Conservation (phyloP, 2,797 vertebrate species). For the Manis crassicaudata region DNA sequence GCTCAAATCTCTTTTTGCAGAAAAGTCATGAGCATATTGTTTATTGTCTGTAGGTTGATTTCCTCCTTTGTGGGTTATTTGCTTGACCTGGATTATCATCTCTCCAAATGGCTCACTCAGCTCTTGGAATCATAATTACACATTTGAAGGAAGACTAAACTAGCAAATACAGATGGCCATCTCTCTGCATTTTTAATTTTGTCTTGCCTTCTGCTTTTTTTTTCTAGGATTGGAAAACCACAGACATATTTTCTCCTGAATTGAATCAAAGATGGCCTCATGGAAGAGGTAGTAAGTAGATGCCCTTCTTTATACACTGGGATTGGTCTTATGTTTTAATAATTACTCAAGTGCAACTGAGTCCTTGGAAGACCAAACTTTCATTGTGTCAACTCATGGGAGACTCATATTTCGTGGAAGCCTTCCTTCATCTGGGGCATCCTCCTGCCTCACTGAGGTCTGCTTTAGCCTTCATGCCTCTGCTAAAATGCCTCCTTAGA, state of each 20-base stretch:
- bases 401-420: not conserved
- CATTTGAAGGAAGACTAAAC: conserved; percentile 50
- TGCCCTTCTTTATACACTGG: not conserved
- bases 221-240: conserved; percentile 7
- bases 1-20: conserved; percentile 31
- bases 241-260: not conserved
- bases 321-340: not conserved
- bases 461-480: not conserved
- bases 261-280: not conserved
- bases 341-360: not conserved
- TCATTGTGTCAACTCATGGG: not conserved
- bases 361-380: not conserved
- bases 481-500: not conserved
- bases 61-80: conserved; percentile 61
- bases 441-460: not conserved
- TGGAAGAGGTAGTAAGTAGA: not conserved
- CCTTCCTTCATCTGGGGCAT: not conserved
- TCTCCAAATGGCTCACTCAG: conserved; percentile 65
- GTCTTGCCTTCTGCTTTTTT: conserved; percentile 36
- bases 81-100: conserved; percentile 46
- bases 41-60: conserved; percentile 4
- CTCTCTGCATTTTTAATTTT: conserved; percentile 40
- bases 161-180: conserved; percentile 63
- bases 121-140: conserved; percentile 64
- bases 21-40: not conserved